Percentiles rank a stretch among this genome's conserved stretches.
Evolutionary conservation across 2,113 vertebrate species (phyloP).

Genomic region (Eudyptes chrysolophus): DNA sequence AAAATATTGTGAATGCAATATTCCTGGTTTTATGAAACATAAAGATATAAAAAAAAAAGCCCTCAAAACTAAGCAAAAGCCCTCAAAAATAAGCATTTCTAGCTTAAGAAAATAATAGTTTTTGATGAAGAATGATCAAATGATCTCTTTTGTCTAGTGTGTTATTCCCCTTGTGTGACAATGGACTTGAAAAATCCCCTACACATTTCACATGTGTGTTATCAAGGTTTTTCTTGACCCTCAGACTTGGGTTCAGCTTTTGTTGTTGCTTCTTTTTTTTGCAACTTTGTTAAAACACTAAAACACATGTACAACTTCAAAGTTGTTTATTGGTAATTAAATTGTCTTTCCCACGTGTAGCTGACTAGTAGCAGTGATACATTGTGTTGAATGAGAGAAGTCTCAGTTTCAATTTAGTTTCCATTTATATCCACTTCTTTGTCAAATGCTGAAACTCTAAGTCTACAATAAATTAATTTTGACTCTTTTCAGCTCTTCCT

Average conservation of each 20-base stretch:
- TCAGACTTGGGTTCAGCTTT: not conserved
- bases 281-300: slow-evolving; percentile 18
- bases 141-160: not conserved
- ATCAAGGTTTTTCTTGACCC: slow-evolving; percentile 12
- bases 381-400: not conserved
- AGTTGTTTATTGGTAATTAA: slow-evolving; percentile 49
- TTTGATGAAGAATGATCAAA: not conserved
- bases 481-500: not conserved
- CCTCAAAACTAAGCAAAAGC: not conserved
- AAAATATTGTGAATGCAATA: not conserved
- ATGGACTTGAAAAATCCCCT: not conserved
- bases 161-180: not conserved
- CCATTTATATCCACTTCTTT: not conserved
- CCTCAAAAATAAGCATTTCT: not conserved
- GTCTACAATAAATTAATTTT: not conserved
- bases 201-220: not conserved
- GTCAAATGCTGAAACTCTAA: not conserved
- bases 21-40: not conserved
- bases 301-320: slow-evolving; percentile 16
- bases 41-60: not conserved
- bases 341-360: slow-evolving; percentile 10
- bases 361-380: slow-evolving; percentile 2
- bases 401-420: slow-evolving; percentile 29
- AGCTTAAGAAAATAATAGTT: not conserved
- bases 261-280: not conserved